Evolutionary conservation across 1,140 invertebrate species (phyloP).

Genomic region (Gryllus bimaculatus): DNA sequence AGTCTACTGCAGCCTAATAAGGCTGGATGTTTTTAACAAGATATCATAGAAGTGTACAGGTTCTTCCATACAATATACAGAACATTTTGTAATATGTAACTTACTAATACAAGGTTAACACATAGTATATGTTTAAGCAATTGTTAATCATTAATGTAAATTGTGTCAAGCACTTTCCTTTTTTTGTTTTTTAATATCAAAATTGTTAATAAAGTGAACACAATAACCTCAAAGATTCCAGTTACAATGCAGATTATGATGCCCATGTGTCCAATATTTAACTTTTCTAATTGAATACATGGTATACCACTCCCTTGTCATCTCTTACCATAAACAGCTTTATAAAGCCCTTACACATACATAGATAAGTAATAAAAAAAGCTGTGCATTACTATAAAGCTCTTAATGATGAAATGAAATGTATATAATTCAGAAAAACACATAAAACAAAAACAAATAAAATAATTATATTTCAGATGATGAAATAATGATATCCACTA

Average conservation of each 20-base stretch:
- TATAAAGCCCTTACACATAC: neutral
- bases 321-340: neutral
- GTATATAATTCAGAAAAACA: neutral
- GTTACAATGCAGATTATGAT: too few relatives aligned
- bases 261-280: too few relatives aligned
- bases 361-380: neutral
- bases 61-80: neutral
- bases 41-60: neutral
- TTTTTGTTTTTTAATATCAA: neutral
- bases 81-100: neutral
- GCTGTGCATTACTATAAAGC: neutral
- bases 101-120: neutral
- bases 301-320: neutral
- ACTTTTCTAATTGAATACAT: neutral
- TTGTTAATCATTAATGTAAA: neutral
- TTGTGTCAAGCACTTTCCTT: neutral
- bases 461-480: neutral
- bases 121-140: neutral
- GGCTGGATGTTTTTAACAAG: too few relatives aligned
- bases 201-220: neutral
- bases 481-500: neutral
- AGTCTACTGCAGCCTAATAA: neutral
- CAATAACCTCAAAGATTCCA: too few relatives aligned
- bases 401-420: neutral
- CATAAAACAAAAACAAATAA: neutral